Evolutionary conservation across 1,140 invertebrate genomes (phyloP).

Genomic region (Megalonaias nervosa): DNA sequence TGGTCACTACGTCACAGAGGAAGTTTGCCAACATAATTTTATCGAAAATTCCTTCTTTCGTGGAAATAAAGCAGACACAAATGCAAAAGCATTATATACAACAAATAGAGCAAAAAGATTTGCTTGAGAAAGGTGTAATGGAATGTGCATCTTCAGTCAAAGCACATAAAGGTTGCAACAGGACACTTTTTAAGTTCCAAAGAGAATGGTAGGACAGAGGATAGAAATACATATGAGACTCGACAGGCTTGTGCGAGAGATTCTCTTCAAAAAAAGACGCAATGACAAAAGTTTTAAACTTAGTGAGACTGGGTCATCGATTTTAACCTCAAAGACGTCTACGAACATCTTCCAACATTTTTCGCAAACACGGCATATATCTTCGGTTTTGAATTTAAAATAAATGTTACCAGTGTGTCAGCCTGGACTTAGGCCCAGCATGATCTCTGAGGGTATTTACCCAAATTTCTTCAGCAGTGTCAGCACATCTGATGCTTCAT

Average conservation of each 20-base stretch:
- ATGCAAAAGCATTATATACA: not conserved
- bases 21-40: too few species aligned
- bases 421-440: not conserved
- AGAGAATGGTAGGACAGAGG: conserved; percentile 18
- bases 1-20: too few species aligned
- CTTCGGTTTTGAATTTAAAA: not conserved
- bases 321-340: not conserved
- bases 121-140: conserved; percentile 17
- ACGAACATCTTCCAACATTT: not conserved
- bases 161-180: conserved; percentile 20
- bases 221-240: conserved; percentile 23
- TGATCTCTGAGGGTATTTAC: not conserved
- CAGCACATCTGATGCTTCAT: not conserved
- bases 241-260: not conserved
- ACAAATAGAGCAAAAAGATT: conserved; percentile 4
- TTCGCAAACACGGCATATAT: not conserved
- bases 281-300: not conserved
- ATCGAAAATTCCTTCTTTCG: not conserved
- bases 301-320: not conserved
- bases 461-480: not conserved
- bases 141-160: conserved; percentile 1
- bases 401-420: not conserved
- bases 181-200: conserved; percentile 28
- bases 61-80: conserved; percentile 8
- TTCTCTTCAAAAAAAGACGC: conserved; percentile 8